Evolutionary conservation across 2,888 invertebrate species (phyloP).

Genomic region (Troglohyphantes excavatus): DNA sequence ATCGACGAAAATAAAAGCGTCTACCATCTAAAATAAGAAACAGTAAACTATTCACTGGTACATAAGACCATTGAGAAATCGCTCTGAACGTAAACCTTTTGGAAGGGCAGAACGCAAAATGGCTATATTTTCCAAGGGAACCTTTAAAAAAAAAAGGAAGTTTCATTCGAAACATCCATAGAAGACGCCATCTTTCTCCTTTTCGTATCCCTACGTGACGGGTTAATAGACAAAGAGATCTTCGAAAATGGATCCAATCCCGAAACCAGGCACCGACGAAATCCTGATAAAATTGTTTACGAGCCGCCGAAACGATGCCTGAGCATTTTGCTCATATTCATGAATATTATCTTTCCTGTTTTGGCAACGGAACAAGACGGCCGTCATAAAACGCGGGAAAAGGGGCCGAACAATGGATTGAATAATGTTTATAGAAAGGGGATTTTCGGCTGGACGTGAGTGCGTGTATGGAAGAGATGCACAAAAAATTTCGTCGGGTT

Average conservation of each 20-base stretch:
- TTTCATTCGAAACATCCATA: background rate
- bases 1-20: too few relatives aligned
- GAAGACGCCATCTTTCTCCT: background rate
- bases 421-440: constrained; percentile 5
- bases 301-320: constrained; percentile 3
- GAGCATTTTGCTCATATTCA: background rate
- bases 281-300: constrained; percentile 65
- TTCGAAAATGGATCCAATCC: constrained; percentile 1
- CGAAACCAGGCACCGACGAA: constrained; percentile 8
- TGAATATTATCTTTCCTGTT: constrained; percentile 9
- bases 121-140: background rate
- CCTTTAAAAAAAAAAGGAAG: background rate
- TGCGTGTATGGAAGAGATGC: background rate
- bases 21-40: background rate
- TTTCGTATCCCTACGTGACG: background rate
- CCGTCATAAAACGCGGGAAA: constrained; percentile 9
- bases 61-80: background rate
- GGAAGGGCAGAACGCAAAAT: background rate
- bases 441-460: background rate
- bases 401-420: constrained; percentile 1
- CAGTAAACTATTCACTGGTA: background rate
- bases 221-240: constrained; percentile 9
- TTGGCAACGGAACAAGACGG: constrained; percentile 4
- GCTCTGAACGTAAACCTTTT: background rate
- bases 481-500: background rate